A percentile compares a stretch with the other conserved stretches of the same genome.
phyloP scores from a whole-genome alignment of 2,888 invertebrate species.

The Lapara coniferarum region DNA sequence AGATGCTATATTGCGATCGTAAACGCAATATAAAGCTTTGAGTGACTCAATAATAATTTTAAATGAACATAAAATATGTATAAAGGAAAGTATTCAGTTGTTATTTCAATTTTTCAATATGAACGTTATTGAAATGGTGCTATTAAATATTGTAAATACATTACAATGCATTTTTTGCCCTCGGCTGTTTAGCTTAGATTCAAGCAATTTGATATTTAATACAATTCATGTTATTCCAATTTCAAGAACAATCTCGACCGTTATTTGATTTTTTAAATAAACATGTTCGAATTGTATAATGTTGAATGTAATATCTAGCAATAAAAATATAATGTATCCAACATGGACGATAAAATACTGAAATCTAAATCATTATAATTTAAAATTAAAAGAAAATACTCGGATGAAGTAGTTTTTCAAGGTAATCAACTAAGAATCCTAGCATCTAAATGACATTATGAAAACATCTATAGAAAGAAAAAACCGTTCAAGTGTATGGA shows the following conservation, averaged over 20 bases:
- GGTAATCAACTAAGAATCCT: no score
- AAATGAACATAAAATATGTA: constrained; percentile 31
- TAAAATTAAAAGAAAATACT: no score
- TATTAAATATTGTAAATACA: neutral
- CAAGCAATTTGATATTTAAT: neutral
- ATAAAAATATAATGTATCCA: no score
- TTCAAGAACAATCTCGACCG: neutral
- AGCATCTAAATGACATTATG: neutral
- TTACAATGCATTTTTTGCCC: constrained; percentile 1
- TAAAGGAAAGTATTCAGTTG: constrained; percentile 29
- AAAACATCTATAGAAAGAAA: neutral
- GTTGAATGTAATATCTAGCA: neutral
- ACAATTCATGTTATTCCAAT: neutral
- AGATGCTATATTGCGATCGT: constrained; percentile 14
- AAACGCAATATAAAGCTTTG: constrained; percentile 3
- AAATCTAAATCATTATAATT: no score
- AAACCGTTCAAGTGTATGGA: neutral
- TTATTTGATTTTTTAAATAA: no score
- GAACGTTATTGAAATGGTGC: constrained; percentile 29
- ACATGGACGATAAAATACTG: no score
- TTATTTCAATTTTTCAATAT: constrained; percentile 31
- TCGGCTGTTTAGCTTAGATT: neutral
- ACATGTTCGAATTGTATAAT: neutral
- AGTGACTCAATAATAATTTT: constrained; percentile 20
- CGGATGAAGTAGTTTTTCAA: no score